phyloP scores from a whole-genome alignment of 1,140 invertebrate species.

The Drosophila punjabiensis region DNA sequence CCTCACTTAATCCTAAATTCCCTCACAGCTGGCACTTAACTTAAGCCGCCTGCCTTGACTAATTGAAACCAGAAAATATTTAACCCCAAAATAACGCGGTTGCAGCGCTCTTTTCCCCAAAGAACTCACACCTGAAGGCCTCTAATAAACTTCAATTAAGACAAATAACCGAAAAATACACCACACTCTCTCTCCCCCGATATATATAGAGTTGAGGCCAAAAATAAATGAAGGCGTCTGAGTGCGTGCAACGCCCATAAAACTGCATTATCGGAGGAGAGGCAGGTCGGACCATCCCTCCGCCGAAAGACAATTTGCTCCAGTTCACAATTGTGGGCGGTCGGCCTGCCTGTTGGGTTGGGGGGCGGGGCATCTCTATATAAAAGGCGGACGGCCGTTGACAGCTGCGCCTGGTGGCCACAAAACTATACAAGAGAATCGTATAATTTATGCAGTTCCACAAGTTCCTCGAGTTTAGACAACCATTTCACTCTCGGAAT shows the following conservation, averaged over 20 bases:
- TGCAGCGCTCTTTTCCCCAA: background rate
- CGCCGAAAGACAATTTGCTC: constrained; percentile 68
- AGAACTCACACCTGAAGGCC: constrained; percentile 44
- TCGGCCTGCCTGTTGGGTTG: background rate
- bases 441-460: constrained; percentile 77
- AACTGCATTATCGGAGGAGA: constrained; percentile 48
- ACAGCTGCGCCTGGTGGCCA: constrained; percentile 69
- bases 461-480: constrained; percentile 53
- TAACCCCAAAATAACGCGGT: constrained; percentile 33
- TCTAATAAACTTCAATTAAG: constrained; percentile 81
- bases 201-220: background rate
- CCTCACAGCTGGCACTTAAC: constrained; percentile 47
- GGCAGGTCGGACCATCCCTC: constrained; percentile 36
- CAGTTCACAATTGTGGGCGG: constrained; percentile 68
- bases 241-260: constrained; percentile 51
- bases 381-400: constrained; percentile 54
- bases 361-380: constrained; percentile 6
- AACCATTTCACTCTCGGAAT: constrained; percentile 38
- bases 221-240: constrained; percentile 48
- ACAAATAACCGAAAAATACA: constrained; percentile 52
- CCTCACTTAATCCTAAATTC: constrained; percentile 3
- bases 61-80: constrained; percentile 64
- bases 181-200: background rate
- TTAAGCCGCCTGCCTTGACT: constrained; percentile 47
- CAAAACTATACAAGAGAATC: constrained; percentile 37